Base-by-base conservation (phyloP, 2,113 vertebrate species). In the Furnarius figulus region DNA sequence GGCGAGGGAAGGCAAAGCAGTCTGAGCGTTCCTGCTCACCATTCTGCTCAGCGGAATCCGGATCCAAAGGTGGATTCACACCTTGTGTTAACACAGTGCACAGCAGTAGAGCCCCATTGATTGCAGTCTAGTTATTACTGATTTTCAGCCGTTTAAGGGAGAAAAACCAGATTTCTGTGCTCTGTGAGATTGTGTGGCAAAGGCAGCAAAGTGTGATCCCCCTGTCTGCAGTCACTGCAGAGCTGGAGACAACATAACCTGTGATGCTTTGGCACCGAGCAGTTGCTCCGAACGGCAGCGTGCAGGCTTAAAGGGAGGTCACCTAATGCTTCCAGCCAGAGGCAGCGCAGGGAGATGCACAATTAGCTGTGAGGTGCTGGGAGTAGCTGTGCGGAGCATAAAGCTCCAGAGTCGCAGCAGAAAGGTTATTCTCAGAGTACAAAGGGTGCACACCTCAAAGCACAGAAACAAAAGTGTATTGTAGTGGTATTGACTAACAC, bases 1-100 rank as follows among this genome's bases (percentile, higher is more conserved):
- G 81, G 86, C 56, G 89, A 96, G 96, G 77, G 95, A 88, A 94
- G 92, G 83, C 93, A 88, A 71, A 82, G 65, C 47, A 63, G 18
- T 79, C 68, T 62, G 81, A 94, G 76, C 65, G 47, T 74, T 79
- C 93, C 96, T 93, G 74, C 50, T 82, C 63, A 20, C 76, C 61
- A 89, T 91, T 90, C 46, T 42, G 42, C 37, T 44, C 66, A 24
- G 71, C 70, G 87, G 85, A 74, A 92, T 59, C 70, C 3, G 2
- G 52, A 82, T 85, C 68, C 65, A 18, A 87, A 65, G 80, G 88
- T 83, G 68, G 70, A 87, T 93, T 97, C 65, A 3, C 76, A 74
- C 85, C 80, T 65, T 31, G n/a, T 86, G 88, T 68, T 89, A 71
- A 86, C 91, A 83, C 83, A 55, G 85, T 0, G 0, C 46, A 31